Base-by-base conservation (phyloP, 2,113 vertebrate species). In the Panthera tigris region DNA sequence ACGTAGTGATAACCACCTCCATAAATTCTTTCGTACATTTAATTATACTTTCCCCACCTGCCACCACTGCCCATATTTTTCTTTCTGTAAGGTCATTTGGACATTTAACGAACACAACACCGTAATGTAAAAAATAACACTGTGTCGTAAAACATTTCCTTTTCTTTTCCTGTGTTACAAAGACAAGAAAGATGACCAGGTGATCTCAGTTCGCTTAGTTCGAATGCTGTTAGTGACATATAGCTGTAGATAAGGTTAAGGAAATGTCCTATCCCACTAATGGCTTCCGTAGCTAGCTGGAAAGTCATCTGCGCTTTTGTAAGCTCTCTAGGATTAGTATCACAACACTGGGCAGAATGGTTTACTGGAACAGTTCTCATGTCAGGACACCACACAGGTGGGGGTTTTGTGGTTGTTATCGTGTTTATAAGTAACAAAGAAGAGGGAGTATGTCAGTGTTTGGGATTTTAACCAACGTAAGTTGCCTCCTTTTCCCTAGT, bases 381-480 rank as follows among this genome's bases (percentile, higher is more conserved):
- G 50, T 96, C 94, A 87, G 57, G 52, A 86, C 27, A 79, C 1
- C 25, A 66, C 39, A 76, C 36, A 91, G 73, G 73, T 97, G 29
- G 61, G 39, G 48, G 85, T 86, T 65, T 94, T 52, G 57, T 94
- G 57, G 36, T 78, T 80, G 45, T 68, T 92, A 21, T 55, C 33
- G 10, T 55, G 90, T 89, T 63, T 84, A 83, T 71, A 91, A 93
- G 94, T 79, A 95, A 94, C 50, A 84, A 96, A 96, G 89, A 65
- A 93, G 41, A 96, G 80, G 74, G 80, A 95, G 63, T 76, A 3
- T 92, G 80, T 83, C 33, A 21, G 25, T 81, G 52, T 84, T 98
- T 90, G 57, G 19, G 87, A 57, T 96, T 98, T 97, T 48, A 94
- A 96, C 61, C 82, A 85, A 83, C 89, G 92, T 88, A 96, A 97